phyloP scores from a whole-genome alignment of 2,888 invertebrate genomes.

The Cremastobaeus sp. region DNA sequence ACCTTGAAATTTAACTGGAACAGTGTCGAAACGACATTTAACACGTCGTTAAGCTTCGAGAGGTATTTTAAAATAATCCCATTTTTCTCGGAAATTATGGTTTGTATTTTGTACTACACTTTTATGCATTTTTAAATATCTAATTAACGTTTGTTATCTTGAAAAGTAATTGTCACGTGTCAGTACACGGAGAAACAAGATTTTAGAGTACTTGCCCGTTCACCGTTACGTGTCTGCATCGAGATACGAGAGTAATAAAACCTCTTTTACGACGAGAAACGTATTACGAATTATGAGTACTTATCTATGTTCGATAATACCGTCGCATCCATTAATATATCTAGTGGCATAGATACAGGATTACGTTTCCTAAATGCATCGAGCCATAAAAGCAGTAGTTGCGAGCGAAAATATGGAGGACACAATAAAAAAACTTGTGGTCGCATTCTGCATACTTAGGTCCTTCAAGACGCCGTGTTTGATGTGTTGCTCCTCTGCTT shows the following conservation, averaged over 20 bases:
- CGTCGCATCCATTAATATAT: conserved; percentile 61
- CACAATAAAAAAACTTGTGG: conserved; percentile 59
- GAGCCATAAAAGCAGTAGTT: conserved; percentile 55
- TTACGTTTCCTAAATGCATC: conserved; percentile 61
- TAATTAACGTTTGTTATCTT: conserved; percentile 28
- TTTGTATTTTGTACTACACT: neutral
- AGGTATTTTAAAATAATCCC: too few species aligned
- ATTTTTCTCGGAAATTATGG: neutral
- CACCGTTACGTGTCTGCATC: conserved; percentile 53
- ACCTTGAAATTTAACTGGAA: too few species aligned
- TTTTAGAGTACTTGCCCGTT: conserved; percentile 36
- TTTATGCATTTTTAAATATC: neutral
- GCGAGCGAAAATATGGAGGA: conserved; percentile 56
- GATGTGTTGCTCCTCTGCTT: conserved; percentile 39
- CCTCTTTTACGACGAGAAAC: conserved; percentile 60
- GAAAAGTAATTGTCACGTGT: conserved; percentile 41
- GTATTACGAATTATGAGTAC: conserved; percentile 62
- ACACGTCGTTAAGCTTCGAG: too few species aligned
- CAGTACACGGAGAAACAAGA: conserved; percentile 43
- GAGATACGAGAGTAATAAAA: conserved; percentile 60
- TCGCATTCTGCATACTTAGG: conserved; percentile 56
- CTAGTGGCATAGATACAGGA: conserved; percentile 60
- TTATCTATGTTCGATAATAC: conserved; percentile 61
- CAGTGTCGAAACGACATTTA: too few species aligned
- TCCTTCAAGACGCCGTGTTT: conserved; percentile 42